A percentile compares a stretch with the other conserved stretches of the same genome.
Conservation (phyloP, 2,888 invertebrate species). For the Eulithis prunata region DNA sequence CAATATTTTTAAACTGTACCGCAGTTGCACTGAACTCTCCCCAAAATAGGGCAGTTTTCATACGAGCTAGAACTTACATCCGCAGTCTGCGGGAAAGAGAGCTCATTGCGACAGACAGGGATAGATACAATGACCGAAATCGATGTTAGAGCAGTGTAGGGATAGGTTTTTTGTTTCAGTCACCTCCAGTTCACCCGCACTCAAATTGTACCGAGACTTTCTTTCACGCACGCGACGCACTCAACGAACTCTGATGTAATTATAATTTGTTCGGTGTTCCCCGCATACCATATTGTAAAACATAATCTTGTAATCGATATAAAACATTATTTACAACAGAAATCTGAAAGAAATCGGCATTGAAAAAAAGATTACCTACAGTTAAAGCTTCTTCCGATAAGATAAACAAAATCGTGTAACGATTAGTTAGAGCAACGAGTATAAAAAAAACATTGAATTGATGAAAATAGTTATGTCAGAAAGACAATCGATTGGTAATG, state of each 20-base stretch:
- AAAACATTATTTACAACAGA: not conserved
- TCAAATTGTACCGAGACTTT: conserved; percentile 63
- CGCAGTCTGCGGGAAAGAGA: conserved; percentile 67
- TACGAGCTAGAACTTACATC: conserved; percentile 56
- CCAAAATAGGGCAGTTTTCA: conserved; percentile 65
- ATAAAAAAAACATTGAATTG: conserved; percentile 5
- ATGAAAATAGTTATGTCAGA: conserved; percentile 55
- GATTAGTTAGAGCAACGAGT: not conserved
- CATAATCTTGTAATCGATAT: not conserved
- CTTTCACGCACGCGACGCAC: conserved; percentile 54
- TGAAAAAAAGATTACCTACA: not conserved
- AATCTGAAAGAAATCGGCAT: not conserved
- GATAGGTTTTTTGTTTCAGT: conserved; percentile 52
- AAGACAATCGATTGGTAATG: conserved; percentile 69
- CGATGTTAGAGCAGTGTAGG: conserved; percentile 62
- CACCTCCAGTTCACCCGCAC: conserved; percentile 67
- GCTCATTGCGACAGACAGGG: conserved; percentile 61
- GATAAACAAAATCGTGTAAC: conserved; percentile 1
- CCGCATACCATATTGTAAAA: conserved; percentile 7
- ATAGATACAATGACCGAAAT: conserved; percentile 68
- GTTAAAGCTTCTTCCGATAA: conserved; percentile 1
- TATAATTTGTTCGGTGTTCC: conserved; percentile 36
- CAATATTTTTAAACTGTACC: conserved; percentile 45
- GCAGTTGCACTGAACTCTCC: conserved; percentile 55
- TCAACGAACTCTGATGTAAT: conserved; percentile 55